A percentile compares a stretch with the other conserved stretches of the same genome.
Conservation (phyloP, 2,888 invertebrate species). For the Nephrotoma appendiculata region DNA sequence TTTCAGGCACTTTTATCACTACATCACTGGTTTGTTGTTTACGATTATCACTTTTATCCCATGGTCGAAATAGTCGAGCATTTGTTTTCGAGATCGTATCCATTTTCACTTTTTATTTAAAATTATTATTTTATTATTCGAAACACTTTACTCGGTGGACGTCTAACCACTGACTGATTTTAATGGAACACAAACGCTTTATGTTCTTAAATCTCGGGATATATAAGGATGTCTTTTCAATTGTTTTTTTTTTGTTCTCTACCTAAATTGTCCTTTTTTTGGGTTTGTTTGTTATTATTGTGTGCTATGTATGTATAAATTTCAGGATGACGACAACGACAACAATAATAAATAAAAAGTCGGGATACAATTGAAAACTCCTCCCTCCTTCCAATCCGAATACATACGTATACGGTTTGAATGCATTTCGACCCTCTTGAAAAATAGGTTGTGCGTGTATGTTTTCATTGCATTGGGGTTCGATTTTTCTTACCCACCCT, state of each 20-base stretch:
- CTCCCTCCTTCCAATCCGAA: neutral
- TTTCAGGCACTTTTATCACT: slow-evolving; percentile 3
- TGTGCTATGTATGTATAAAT: neutral
- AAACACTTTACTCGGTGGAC: neutral
- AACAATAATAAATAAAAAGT: neutral
- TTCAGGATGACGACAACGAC: neutral
- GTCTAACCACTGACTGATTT: neutral
- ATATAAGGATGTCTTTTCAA: neutral
- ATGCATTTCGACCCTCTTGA: neutral
- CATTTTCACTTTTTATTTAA: neutral
- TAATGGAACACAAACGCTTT: neutral
- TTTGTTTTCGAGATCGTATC: slow-evolving; percentile 24
- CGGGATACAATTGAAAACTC: neutral
- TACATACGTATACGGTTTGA: neutral
- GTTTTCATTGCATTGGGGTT: neutral
- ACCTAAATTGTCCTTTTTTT: neutral
- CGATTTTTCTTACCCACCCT: neutral
- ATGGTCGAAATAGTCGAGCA: slow-evolving; percentile 45
- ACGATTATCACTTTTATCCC: slow-evolving; percentile 32
- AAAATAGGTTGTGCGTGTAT: neutral
- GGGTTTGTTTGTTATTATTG: neutral
- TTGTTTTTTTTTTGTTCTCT: neutral
- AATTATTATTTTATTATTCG: neutral
- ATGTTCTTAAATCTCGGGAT: neutral
- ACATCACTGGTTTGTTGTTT: slow-evolving; percentile 23